Evolutionary conservation across 2,888 invertebrate species (phyloP).

Genomic region (Agrotis clavis): DNA sequence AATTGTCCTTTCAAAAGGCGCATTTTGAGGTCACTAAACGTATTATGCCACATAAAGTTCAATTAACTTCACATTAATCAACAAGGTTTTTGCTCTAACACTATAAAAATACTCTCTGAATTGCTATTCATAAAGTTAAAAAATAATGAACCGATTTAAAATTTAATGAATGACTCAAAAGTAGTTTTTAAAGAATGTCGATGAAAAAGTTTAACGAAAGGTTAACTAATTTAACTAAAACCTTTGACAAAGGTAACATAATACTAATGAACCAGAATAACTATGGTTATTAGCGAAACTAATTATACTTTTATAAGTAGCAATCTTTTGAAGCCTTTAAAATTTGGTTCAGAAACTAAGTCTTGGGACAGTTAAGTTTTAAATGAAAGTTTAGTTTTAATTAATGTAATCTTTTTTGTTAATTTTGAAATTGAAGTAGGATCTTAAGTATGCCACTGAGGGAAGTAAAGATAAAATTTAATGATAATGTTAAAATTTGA

Average conservation of each 20-base stretch:
- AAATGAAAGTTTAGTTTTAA: slow-evolving; percentile 31
- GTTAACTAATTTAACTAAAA: neutral
- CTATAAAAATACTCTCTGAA: neutral
- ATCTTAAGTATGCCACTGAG: neutral
- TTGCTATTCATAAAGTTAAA: too few relatives aligned
- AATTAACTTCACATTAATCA: too few relatives aligned
- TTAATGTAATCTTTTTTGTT: slow-evolving; percentile 6
- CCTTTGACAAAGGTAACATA: slow-evolving; percentile 12
- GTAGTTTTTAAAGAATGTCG: neutral
- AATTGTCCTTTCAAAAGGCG: too few relatives aligned
- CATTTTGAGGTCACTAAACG: too few relatives aligned
- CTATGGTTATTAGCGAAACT: slow-evolving; percentile 20
- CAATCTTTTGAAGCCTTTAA: neutral
- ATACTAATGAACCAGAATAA: slow-evolving; percentile 25
- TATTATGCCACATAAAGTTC: too few relatives aligned
- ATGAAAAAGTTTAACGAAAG: neutral
- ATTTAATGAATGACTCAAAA: neutral
- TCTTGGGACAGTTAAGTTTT: slow-evolving; percentile 33
- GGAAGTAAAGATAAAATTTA: neutral
- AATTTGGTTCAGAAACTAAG: slow-evolving; percentile 11
- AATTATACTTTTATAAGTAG: slow-evolving; percentile 22
- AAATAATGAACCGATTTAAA: neutral
- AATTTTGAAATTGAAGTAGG: neutral
- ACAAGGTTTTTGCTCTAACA: too few relatives aligned
- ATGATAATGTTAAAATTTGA: neutral